Evolutionary conservation across 1,140 invertebrate species (phyloP).

Genomic region (Drosophila pallidifrons): DNA sequence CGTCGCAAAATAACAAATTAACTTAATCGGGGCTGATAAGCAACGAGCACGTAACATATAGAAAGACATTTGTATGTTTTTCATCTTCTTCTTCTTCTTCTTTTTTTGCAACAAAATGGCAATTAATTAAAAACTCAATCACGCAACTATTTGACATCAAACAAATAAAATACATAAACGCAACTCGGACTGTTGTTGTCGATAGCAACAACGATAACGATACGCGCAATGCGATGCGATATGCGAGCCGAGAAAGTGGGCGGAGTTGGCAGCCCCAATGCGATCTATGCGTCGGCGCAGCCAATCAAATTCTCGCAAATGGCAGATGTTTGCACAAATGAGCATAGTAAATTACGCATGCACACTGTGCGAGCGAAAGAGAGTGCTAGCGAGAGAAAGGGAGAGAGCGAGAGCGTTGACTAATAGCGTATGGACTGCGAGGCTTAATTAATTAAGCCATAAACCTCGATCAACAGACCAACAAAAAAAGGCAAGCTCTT

Average conservation of each 20-base stretch:
- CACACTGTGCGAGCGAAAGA: conserved; percentile 24
- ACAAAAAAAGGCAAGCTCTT: conserved; percentile 6
- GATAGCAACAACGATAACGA: conserved; percentile 11
- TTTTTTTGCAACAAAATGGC: conserved; percentile 26
- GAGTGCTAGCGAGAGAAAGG: background rate
- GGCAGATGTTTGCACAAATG: conserved; percentile 50
- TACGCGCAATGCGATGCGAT: background rate
- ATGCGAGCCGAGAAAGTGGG: conserved; percentile 25
- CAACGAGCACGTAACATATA: conserved; percentile 9
- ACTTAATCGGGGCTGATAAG: conserved; percentile 78
- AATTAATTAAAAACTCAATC: conserved; percentile 71
- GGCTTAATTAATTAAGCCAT: conserved; percentile 55
- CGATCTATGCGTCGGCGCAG: conserved; percentile 68
- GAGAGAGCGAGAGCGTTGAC: background rate
- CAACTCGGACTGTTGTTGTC: background rate
- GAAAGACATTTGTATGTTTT: conserved; percentile 26
- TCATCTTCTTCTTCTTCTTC: too few relatives aligned
- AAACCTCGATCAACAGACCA: conserved; percentile 23
- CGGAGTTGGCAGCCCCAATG: conserved; percentile 29
- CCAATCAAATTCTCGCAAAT: conserved; percentile 55
- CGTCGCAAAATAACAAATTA: conserved; percentile 65
- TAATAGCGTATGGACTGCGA: background rate
- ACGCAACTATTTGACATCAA: conserved; percentile 37
- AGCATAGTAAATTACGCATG: conserved; percentile 66
- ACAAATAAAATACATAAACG: background rate